A percentile compares a stretch with the other conserved stretches of the same genome.
These are phyloP conservation scores for Xenentodon cancila DNA, from an alignment of 2,797 vertebrate genomes.

Conservation along the genomic window DNA sequence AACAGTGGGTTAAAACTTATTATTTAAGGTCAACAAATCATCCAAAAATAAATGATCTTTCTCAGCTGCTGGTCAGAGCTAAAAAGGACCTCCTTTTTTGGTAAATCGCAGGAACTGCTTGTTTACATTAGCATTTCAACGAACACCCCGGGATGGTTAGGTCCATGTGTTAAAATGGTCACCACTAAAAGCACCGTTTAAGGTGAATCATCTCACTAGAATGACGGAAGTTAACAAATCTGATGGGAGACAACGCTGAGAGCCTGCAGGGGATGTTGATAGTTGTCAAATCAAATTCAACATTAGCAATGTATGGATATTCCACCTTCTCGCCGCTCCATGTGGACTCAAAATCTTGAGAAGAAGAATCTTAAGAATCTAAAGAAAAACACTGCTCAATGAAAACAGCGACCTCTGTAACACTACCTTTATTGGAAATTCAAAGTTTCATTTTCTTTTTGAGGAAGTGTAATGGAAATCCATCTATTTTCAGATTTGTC, in stretches of 20 bases:
- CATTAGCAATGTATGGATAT: neutral
- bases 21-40: slow-evolving; percentile 13
- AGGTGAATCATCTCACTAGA: slow-evolving; percentile 56
- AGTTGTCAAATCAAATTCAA: neutral
- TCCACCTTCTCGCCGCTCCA: slow-evolving; percentile 10
- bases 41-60: neutral
- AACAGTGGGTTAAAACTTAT: neutral
- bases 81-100: neutral
- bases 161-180: slow-evolving; percentile 37
- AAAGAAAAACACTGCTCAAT: too few relatives aligned
- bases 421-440: too few relatives aligned
- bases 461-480: too few relatives aligned
- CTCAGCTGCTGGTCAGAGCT: slow-evolving; percentile 8
- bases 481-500: too few relatives aligned
- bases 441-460: too few relatives aligned
- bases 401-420: too few relatives aligned
- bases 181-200: slow-evolving; percentile 46
- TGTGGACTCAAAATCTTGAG: slow-evolving; percentile 23
- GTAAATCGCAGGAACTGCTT: neutral
- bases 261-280: slow-evolving; percentile 7
- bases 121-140: slow-evolving; percentile 55
- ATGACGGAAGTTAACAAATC: slow-evolving; percentile 30
- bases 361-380: too few relatives aligned
- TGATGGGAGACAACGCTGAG: slow-evolving; percentile 44
- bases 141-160: slow-evolving; percentile 18